Percentiles rank a stretch among this genome's conserved stretches.
These are phyloP conservation scores for Lamprologus speciosus DNA, from an alignment of 2,113 vertebrate species.

Conservation along the genomic window DNA sequence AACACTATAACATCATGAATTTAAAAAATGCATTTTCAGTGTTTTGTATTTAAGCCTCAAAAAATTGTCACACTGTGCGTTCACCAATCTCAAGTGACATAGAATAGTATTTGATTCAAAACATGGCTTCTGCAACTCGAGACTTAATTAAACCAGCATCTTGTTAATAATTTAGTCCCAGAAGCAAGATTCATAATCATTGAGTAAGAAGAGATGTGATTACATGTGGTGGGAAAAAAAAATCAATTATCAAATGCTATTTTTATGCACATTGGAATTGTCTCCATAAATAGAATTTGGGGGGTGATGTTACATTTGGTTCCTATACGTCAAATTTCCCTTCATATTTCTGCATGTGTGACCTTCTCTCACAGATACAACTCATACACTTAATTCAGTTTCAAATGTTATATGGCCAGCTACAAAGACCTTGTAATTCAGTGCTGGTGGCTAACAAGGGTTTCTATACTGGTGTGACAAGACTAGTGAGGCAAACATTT, in stretches of 20 bases:
- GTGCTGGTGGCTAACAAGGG: conserved; percentile 3
- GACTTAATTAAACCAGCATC: conserved; percentile 16
- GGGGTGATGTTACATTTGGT: neutral
- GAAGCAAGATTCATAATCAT: neutral
- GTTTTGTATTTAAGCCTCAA: neutral
- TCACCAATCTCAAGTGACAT: neutral
- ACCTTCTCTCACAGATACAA: neutral
- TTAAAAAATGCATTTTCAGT: neutral
- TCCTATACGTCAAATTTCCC: neutral
- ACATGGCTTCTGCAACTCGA: neutral
- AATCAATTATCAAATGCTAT: conserved; percentile 9
- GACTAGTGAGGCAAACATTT: conserved; percentile 25
- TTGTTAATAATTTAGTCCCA: conserved; percentile 27
- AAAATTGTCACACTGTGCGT: neutral
- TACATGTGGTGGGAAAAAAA: neutral
- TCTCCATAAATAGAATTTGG: neutral
- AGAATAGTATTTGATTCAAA: conserved; percentile 3
- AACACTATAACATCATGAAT: neutral
- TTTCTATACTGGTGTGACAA: conserved; percentile 14
- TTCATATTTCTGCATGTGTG: neutral
- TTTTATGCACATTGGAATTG: neutral
- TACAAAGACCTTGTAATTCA: conserved; percentile 34
- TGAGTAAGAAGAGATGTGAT: neutral
- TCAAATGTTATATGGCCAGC: neutral
- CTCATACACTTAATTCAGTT: neutral